Evolutionary conservation across 2,888 invertebrate species (phyloP), one percentile per base, ranked within the genome.

Genomic region (Aporophyla nigra): DNA sequence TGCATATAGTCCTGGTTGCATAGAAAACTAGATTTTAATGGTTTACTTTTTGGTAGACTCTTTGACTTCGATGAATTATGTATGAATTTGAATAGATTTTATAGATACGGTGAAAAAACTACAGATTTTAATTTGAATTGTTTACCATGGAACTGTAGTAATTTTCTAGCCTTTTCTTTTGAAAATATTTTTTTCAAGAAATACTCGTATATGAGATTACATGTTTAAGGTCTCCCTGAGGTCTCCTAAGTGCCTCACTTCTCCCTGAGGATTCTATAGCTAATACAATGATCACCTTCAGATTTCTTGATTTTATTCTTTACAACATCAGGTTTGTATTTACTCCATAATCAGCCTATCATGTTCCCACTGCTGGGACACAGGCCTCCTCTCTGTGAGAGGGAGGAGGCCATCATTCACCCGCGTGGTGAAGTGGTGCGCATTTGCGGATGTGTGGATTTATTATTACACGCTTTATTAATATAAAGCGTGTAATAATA

Each of bases 21-120:
- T 49, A 19, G 46, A 76, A 61, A 77, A n/a, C 46, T 49, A 40
- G 33, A 24, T 53, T 33, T 53, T 14, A 33, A 49, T 43, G 33
- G 16, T 21, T 27, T 6, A 49, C 10, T 4, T 46, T 53, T 51
- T n/a, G 51, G 21, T 12, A 21, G 1, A 21, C 33, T 3, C 2
- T 33, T 33, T 51, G 21, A 66, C n/a, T n/a, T 21, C 2, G 16
- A 51, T 33, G 53, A 16, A n/a, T 67, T 6, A 33, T 40, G 16
- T n/a, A 54, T 6, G 16, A 19, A n/a, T 16, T 1, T n/a, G 33
- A 67, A 33, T 33, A 33, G 33, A n/a, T 53, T 67, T 67, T 10
- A 2, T n/a, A n/a, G n/a, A n/a, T 6, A 49, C 4, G 21, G 5
- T 2, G 16, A 43, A 16, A 24, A 58, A 24, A 65, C 24, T 19